Percentiles rank a stretch among this genome's conserved stretches.
Evolutionary conservation across 2,888 invertebrate species (phyloP).

Genomic region (Arge pagana): DNA sequence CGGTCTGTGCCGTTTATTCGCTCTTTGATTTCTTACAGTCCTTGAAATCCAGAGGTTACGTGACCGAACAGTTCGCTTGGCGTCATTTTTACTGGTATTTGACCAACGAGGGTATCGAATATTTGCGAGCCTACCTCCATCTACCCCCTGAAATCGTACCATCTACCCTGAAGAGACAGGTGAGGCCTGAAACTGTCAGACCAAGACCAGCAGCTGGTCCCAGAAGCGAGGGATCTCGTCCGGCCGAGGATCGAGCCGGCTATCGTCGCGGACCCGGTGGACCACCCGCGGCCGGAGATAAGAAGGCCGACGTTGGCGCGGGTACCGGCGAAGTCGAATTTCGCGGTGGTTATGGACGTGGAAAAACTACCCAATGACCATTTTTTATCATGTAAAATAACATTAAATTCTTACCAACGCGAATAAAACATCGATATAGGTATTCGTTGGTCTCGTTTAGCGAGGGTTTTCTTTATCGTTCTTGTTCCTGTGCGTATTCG

Average conservation of each 20-base stretch:
- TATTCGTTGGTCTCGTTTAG: background rate
- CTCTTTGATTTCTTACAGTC: slow-evolving; percentile 63
- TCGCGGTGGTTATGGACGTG: slow-evolving; percentile 61
- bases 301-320: slow-evolving; percentile 96
- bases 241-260: slow-evolving; percentile 81
- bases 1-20: too few relatives aligned
- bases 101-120: slow-evolving; percentile 98
- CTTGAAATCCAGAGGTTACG: slow-evolving; percentile 93
- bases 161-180: slow-evolving; percentile 91
- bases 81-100: slow-evolving; percentile 99
- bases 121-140: slow-evolving; percentile 92
- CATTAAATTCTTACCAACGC: slow-evolving; percentile 6
- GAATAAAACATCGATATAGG: slow-evolving; percentile 10
- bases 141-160: slow-evolving; percentile 99
- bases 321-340: slow-evolving; percentile 93
- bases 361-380: slow-evolving; percentile 51
- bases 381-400: slow-evolving; percentile 25
- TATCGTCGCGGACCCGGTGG: slow-evolving; percentile 79
- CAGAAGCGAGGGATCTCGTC: slow-evolving; percentile 70
- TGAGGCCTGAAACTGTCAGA: slow-evolving; percentile 82
- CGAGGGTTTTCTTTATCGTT: too few relatives aligned
- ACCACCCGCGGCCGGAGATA: slow-evolving; percentile 73
- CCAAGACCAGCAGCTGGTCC: slow-evolving; percentile 74
- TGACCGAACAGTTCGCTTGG: slow-evolving; percentile 99
- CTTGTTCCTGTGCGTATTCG: too few relatives aligned